Percentiles rank a stretch among this genome's conserved stretches.
phyloP scores from a whole-genome alignment of 2,888 invertebrate genomes.

The Alentia gelatinosa region DNA sequence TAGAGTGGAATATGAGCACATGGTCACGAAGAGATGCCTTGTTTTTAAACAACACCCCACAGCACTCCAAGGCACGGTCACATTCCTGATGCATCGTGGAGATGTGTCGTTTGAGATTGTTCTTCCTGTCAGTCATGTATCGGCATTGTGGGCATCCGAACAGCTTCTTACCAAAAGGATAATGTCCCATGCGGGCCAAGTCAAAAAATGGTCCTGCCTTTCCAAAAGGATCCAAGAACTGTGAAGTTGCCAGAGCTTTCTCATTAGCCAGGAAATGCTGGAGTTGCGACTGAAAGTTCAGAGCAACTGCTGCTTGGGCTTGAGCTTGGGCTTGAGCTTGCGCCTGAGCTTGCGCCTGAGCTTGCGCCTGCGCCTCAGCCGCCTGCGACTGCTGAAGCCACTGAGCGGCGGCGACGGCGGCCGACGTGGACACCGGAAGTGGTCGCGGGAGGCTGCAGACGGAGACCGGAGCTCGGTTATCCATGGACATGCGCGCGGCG shows the following conservation, averaged over 20 bases:
- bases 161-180: constrained; percentile 62
- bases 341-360: background rate
- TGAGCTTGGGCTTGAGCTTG: background rate
- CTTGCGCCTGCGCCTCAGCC: background rate
- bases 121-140: constrained; percentile 79
- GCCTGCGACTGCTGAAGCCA: constrained; percentile 15
- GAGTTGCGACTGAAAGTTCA: constrained; percentile 23
- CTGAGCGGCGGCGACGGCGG: background rate
- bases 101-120: constrained; percentile 80
- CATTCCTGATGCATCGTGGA: constrained; percentile 80
- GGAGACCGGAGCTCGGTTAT: background rate
- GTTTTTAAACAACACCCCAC: constrained; percentile 77
- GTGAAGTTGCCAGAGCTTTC: constrained; percentile 1
- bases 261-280: constrained; percentile 34
- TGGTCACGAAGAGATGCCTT: constrained; percentile 80
- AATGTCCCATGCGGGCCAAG: constrained; percentile 27
- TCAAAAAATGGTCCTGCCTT: constrained; percentile 29
- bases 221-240: constrained; percentile 10
- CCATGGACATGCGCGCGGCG: constrained; percentile 22
- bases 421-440: background rate
- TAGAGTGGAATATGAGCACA: constrained; percentile 77
- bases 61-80: constrained; percentile 76
- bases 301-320: background rate
- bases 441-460: constrained; percentile 28
- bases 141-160: constrained; percentile 75